These are phyloP conservation scores for Druceiella hillmani DNA, from an alignment of 2,888 invertebrate genomes.

Conservation along the genomic window DNA sequence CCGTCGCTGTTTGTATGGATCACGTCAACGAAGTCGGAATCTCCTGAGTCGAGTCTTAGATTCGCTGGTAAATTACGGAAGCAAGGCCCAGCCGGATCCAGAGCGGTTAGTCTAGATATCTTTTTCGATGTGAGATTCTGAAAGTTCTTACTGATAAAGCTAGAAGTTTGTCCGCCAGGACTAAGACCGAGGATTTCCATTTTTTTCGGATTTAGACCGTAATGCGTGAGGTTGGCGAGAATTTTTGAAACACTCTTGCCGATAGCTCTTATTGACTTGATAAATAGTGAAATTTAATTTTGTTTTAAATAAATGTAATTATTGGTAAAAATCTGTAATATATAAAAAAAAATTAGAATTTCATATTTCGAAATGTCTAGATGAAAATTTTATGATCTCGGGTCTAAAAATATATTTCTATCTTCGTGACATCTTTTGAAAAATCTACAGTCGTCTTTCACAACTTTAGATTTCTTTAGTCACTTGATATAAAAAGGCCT, in stretches of 20 bases:
- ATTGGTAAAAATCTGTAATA: no score
- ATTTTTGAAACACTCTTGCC: constrained; percentile 35
- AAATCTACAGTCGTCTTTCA: no score
- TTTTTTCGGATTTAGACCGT: constrained; percentile 34
- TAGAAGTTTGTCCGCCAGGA: constrained; percentile 35
- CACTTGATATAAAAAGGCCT: no score
- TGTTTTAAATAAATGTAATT: no score
- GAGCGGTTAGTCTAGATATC: constrained; percentile 31
- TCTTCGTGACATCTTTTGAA: no score
- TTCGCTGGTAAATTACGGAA: constrained; percentile 35
- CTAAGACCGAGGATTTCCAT: constrained; percentile 35
- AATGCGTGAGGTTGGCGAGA: constrained; percentile 30
- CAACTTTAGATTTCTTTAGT: no score
- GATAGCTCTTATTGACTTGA: no score
- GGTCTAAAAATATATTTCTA: no score
- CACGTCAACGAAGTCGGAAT: constrained; percentile 37
- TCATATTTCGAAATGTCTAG: no score
- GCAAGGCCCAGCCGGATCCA: constrained; percentile 40
- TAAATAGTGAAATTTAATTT: no score
- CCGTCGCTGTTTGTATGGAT: constrained; percentile 37
- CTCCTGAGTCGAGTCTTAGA: constrained; percentile 32
- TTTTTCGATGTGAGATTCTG: constrained; percentile 31
- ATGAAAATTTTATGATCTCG: no score
- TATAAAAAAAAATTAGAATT: no score
- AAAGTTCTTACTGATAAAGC: constrained; percentile 37